A percentile compares a stretch with the other conserved stretches of the same genome.
phyloP scores from a whole-genome alignment of 2,888 invertebrate genomes.

The Drosophila kuntzei region DNA sequence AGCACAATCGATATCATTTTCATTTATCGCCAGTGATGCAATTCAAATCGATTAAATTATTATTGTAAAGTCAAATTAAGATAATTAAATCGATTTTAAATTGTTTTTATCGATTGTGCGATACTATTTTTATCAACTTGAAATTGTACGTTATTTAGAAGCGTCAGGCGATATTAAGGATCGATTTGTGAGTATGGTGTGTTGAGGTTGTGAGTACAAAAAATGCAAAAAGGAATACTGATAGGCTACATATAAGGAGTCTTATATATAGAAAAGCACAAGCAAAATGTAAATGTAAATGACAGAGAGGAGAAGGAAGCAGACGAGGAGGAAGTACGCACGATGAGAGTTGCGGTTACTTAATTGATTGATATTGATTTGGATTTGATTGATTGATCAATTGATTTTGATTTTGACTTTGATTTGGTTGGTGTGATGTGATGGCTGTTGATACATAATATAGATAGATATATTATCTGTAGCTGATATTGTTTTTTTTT shows the following conservation, averaged over 20 bases:
- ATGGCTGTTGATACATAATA: constrained; percentile 65
- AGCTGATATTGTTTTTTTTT: constrained; percentile 61
- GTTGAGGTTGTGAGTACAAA: constrained; percentile 48
- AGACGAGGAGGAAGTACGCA: constrained; percentile 55
- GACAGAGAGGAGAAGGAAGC: constrained; percentile 46
- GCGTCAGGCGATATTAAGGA: constrained; percentile 29
- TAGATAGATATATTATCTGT: constrained; percentile 45
- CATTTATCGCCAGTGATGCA: constrained; percentile 4
- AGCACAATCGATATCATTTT: constrained; percentile 27
- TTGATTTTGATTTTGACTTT: constrained; percentile 48
- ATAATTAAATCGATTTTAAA: constrained; percentile 3
- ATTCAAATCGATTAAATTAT: neutral
- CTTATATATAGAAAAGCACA: constrained; percentile 60
- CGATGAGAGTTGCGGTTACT: constrained; percentile 58
- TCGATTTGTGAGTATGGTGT: constrained; percentile 49
- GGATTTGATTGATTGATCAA: constrained; percentile 44
- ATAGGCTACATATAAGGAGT: constrained; percentile 48
- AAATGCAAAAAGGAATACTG: constrained; percentile 48
- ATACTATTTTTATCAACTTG: constrained; percentile 27
- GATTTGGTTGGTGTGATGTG: constrained; percentile 74
- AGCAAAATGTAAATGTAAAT: constrained; percentile 62
- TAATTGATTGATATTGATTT: constrained; percentile 41
- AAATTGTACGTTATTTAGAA: constrained; percentile 31
- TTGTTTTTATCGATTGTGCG: constrained; percentile 15
- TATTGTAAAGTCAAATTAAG: neutral